Conservation (phyloP, 2,113 vertebrate species). For the Malurus elegans region DNA sequence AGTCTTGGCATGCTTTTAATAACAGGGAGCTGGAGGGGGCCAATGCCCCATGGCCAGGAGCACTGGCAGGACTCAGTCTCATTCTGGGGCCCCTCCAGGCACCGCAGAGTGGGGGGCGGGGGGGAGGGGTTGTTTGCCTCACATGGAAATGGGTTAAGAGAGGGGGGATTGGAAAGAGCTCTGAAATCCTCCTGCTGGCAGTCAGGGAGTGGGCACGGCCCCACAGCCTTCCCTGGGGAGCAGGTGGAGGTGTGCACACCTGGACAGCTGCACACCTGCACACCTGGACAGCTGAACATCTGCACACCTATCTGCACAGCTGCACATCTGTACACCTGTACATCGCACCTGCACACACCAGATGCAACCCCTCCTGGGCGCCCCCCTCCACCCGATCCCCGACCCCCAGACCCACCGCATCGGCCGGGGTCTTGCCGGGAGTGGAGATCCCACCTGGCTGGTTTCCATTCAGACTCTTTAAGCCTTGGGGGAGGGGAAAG, state of each 20-base stretch:
- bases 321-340: background rate
- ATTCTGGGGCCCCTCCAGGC: background rate
- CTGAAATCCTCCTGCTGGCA: background rate
- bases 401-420: background rate
- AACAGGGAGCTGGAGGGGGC: fast-evolving
- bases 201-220: fast-evolving
- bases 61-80: background rate
- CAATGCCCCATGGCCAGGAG: fast-evolving
- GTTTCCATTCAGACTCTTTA: background rate
- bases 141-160: background rate
- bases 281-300: fast-evolving
- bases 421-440: background rate
- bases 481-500: background rate
- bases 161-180: background rate
- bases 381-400: background rate
- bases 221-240: background rate
- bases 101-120: fast-evolving
- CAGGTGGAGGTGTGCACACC: background rate
- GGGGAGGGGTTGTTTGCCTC: fast-evolving
- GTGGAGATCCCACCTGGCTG: background rate
- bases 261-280: background rate
- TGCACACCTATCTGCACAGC: fast-evolving
- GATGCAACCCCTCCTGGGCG: background rate
- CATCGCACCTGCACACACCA: background rate
- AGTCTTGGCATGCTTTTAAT: background rate